Percentiles rank a stretch among this genome's conserved stretches.
Conservation (phyloP, 2,888 invertebrate genomes). For the Sminthurinus aureus region DNA sequence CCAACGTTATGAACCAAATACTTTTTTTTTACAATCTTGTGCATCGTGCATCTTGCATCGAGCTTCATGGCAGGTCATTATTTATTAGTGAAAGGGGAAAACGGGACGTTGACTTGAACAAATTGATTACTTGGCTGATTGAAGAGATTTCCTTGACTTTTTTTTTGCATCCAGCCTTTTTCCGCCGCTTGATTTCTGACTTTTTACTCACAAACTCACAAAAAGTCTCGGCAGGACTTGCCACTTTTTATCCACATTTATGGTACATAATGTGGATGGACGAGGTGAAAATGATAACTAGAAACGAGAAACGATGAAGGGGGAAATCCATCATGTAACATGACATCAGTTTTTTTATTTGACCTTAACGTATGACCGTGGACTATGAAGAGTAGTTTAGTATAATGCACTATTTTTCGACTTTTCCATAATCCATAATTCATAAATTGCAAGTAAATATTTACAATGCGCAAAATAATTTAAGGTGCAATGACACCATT, state of each 20-base stretch:
- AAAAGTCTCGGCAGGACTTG: not conserved
- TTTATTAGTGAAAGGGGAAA: slow-evolving; percentile 8
- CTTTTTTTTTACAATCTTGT: no score
- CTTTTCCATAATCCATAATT: no score
- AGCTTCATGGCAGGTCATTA: slow-evolving; percentile 1
- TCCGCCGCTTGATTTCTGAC: not conserved
- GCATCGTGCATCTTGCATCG: no score
- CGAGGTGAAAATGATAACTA: not conserved
- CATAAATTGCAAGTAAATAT: no score
- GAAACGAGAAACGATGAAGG: not conserved
- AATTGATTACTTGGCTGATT: slow-evolving; percentile 1
- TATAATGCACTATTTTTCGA: no score
- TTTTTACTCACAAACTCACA: not conserved
- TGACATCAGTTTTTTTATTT: not conserved
- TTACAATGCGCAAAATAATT: no score
- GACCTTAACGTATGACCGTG: not conserved
- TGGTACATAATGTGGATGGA: not conserved
- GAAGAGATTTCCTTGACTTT: not conserved
- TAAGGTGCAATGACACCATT: no score
- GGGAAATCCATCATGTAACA: not conserved
- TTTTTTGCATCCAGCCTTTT: not conserved
- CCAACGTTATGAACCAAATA: not conserved
- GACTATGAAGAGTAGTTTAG: not conserved
- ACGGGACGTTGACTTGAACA: not conserved
- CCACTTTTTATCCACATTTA: no score